phyloP scores from a whole-genome alignment of 2,888 invertebrate genomes.

The Odontocolon sp. region DNA sequence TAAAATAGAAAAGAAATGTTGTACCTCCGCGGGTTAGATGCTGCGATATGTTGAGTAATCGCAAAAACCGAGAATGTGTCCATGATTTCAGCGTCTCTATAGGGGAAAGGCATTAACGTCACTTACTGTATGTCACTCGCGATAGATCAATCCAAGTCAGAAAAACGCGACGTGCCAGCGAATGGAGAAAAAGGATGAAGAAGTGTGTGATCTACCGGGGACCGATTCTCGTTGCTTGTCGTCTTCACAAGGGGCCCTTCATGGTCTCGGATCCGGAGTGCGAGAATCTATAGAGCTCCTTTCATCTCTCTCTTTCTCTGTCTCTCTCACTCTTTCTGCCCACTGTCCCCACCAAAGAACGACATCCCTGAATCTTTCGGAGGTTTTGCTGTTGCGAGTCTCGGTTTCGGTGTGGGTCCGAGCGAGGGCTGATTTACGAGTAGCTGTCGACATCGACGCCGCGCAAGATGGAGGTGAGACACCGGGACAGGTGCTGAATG shows the following conservation, averaged over 20 bases:
- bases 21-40: too few species aligned
- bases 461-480: constrained; percentile 55
- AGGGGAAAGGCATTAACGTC: too few species aligned
- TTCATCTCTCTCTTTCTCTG: constrained; percentile 5
- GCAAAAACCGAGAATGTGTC: too few species aligned
- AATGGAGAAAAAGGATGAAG: not conserved
- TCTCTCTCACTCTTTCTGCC: too few species aligned
- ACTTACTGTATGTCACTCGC: not conserved
- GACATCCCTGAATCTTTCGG: constrained; percentile 33
- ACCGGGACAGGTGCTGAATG: constrained; percentile 70
- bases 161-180: not conserved
- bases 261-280: not conserved
- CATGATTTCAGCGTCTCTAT: too few species aligned
- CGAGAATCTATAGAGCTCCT: not conserved
- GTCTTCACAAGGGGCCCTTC: not conserved
- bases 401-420: constrained; percentile 4
- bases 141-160: too few species aligned
- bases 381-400: constrained; percentile 17
- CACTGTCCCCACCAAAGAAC: not conserved
- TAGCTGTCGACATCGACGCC: constrained; percentile 53
- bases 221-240: not conserved
- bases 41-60: too few species aligned
- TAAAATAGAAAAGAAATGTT: too few species aligned
- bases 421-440: constrained; percentile 63
- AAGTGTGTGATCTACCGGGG: not conserved